phyloP scores from a whole-genome alignment of 2,797 vertebrate species.

The Eidolon dupreanum region DNA sequence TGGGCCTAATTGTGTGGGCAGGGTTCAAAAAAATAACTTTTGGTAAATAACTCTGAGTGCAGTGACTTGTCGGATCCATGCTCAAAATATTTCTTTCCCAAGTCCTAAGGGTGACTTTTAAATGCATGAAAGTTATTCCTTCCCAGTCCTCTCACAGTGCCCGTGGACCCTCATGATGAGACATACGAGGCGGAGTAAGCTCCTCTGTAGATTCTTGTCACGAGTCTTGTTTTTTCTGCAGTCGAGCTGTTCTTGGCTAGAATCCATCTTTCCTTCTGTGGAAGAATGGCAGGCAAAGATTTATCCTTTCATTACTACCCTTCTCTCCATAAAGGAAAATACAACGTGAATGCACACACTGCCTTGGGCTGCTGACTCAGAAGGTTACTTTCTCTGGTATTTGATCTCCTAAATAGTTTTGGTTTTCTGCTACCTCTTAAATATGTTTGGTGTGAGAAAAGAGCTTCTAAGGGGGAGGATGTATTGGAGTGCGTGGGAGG shows the following conservation, averaged over 20 bases:
- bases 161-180: background rate
- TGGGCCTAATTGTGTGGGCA: background rate
- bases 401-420: slow-evolving; percentile 69
- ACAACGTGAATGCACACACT: background rate
- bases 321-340: background rate
- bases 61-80: slow-evolving; percentile 33
- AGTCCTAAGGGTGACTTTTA: slow-evolving; percentile 50
- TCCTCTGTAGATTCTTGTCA: slow-evolving; percentile 54
- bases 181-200: slow-evolving; percentile 51
- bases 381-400: slow-evolving; percentile 26
- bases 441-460: background rate
- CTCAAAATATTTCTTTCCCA: slow-evolving; percentile 58
- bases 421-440: background rate
- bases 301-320: slow-evolving; percentile 65
- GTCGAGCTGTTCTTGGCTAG: slow-evolving; percentile 55
- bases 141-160: background rate
- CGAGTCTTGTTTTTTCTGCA: slow-evolving; percentile 62
- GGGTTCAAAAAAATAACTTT: background rate
- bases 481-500: background rate
- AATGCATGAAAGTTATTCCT: background rate
- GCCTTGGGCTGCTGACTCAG: slow-evolving; percentile 30
- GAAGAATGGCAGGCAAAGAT: slow-evolving; percentile 57
- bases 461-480: background rate
- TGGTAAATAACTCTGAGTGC: fast-evolving
- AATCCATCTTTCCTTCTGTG: background rate